phyloP scores from a whole-genome alignment of 1,140 invertebrate genomes.

The Cydia strobilella region DNA sequence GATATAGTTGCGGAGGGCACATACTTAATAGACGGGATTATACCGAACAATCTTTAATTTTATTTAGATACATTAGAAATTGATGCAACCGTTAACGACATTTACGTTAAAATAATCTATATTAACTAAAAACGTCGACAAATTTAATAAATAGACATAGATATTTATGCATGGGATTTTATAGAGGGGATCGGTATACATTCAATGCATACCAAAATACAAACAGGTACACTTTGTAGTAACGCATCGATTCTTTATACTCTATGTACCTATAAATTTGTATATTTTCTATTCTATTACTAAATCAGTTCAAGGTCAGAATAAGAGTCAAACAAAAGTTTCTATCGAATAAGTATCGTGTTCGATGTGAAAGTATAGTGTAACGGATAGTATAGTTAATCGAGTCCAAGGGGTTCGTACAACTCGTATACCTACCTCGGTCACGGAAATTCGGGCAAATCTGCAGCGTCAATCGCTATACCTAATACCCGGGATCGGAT shows the following conservation, averaged over 20 bases:
- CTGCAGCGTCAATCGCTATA: too few species aligned
- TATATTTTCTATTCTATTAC: background rate
- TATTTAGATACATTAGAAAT: background rate
- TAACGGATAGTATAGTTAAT: background rate
- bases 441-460: too few species aligned
- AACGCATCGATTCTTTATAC: constrained; percentile 13
- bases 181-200: constrained; percentile 2
- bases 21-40: background rate
- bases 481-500: too few species aligned
- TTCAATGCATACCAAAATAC: constrained; percentile 28
- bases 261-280: background rate
- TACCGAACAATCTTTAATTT: background rate
- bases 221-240: constrained; percentile 30
- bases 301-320: background rate
- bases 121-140: background rate
- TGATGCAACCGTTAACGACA: background rate
- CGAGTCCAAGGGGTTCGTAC: too few species aligned
- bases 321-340: background rate
- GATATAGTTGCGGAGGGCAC: background rate
- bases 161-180: background rate
- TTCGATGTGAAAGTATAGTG: background rate
- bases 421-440: too few species aligned
- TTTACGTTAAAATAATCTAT: constrained; percentile 8
- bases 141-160: constrained; percentile 9
- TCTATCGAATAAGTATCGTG: background rate